Conservation (phyloP, 2,797 vertebrate species). For the Pogonophryne albipinna region DNA sequence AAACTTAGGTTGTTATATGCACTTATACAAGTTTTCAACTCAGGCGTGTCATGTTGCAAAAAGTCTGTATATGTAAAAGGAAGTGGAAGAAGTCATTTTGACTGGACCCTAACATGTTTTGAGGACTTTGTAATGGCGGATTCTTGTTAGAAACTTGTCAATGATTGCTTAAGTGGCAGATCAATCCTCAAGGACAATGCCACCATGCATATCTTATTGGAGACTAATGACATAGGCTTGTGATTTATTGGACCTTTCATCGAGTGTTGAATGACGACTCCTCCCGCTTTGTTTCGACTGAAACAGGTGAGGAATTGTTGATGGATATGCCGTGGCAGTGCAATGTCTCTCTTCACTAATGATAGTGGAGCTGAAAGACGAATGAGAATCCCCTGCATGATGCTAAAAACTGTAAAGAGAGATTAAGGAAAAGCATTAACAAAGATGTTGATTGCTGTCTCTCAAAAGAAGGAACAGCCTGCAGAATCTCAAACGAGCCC, state of each 20-base stretch:
- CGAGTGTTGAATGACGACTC: slow-evolving; percentile 24
- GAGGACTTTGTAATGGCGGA: background rate
- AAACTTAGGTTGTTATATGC: background rate
- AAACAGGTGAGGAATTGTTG: slow-evolving; percentile 24
- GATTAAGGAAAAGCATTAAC: slow-evolving; percentile 39
- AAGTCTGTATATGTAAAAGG: background rate
- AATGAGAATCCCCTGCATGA: slow-evolving; percentile 23
- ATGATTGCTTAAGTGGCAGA: background rate
- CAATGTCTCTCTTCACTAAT: background rate
- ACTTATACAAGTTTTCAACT: background rate
- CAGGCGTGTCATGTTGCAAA: background rate
- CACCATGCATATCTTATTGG: slow-evolving; percentile 32
- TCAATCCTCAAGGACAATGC: slow-evolving; percentile 1
- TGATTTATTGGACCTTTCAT: slow-evolving; percentile 39
- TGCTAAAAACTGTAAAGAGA: slow-evolving; percentile 11
- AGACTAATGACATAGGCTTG: slow-evolving; percentile 26
- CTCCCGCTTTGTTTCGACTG: slow-evolving; percentile 12
- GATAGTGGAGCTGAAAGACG: slow-evolving; percentile 8
- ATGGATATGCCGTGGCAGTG: background rate
- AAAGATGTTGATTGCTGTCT: slow-evolving; percentile 47
- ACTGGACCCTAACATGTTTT: background rate
- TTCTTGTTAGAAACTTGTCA: background rate
- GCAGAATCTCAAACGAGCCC: slow-evolving; percentile 75
- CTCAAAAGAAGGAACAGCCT: slow-evolving; percentile 61
- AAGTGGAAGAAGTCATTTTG: slow-evolving; percentile 2